Evolutionary conservation across 2,113 vertebrate species (phyloP).

Genomic region (Leucopsar rothschildi): DNA sequence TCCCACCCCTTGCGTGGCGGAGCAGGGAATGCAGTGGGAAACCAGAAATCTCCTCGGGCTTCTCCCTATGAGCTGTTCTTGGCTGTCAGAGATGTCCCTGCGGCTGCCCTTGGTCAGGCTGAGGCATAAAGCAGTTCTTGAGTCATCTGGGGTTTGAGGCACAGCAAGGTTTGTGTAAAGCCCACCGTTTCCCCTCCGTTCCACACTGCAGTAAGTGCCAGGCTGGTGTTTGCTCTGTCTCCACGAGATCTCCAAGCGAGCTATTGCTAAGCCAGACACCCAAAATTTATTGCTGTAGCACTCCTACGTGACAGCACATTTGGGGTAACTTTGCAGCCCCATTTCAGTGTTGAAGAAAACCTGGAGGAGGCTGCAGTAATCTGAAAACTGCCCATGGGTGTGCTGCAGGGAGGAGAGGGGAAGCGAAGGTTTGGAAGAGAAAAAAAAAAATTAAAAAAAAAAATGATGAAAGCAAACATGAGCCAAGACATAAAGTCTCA

Average conservation of each 20-base stretch:
- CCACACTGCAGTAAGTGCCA: background rate
- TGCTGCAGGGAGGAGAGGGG: background rate
- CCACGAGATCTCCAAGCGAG: accelerated
- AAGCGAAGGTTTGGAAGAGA: background rate
- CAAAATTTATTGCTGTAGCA: background rate
- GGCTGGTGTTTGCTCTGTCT: background rate
- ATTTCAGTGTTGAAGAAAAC: background rate
- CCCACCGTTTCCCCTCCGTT: background rate
- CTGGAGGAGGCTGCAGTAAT: background rate
- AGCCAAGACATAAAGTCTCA: slow-evolving; percentile 47
- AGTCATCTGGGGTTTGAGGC: background rate
- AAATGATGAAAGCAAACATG: background rate
- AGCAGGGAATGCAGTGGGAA: slow-evolving; percentile 1
- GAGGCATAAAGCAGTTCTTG: background rate
- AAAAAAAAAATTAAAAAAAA: background rate
- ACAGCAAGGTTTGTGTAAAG: background rate
- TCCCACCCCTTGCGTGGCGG: background rate
- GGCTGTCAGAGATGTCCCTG: background rate
- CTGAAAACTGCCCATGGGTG: background rate
- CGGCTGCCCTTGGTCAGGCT: background rate
- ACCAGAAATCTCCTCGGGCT: background rate
- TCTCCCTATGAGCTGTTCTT: background rate
- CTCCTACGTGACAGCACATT: accelerated
- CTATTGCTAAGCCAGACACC: background rate
- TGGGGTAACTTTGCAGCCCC: background rate